Evolutionary conservation across 2,113 vertebrate species (phyloP), one percentile per base, ranked within the genome.

Genomic region (Leptobrachium ailaonicum): DNA sequence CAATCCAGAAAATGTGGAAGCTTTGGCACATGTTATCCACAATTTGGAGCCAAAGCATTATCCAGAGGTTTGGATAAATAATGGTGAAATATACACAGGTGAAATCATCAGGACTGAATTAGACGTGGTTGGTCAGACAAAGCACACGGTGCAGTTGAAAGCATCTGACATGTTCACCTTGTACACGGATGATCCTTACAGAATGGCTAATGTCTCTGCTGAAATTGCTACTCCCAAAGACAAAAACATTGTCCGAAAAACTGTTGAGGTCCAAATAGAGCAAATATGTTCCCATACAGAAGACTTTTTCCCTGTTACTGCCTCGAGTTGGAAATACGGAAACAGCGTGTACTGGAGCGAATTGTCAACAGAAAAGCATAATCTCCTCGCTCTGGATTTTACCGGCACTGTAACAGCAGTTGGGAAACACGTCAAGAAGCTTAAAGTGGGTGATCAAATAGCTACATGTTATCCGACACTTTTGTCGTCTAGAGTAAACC

Each of bases 201-300:
- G 53, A 78, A 80, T 88, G 1, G 77, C 80, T 63, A 68, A 83
- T 8, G 66, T 96, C 75, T 91, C 91, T 73, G 93, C 90, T 11
- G 76, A 90, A 63, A 53, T 84, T 60, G 79, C 8, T 9, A 70
- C 71, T 3, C 3, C 45, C 0, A 1, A 68, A 62, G 6, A 41
- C 42, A 53, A 74, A 80, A 58, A 71, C 2, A 91, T 83, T 71
- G 78, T 44, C 69, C 89, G 76, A 1, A 83, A 86, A 58, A 88
- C 83, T 1, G 83, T 95, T 77, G 89, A 95, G 86, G 85, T 96
- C 83, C 83, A 88, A 83, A 83, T 95, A 8, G 89, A 87, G 54
- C 90, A 87, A 82, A 83, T 95, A n/a, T 95, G 95, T 70, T 82
- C 93, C 44, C 94, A 96, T 85, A 94, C 95, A 2, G 92, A 93